A percentile compares a stretch with the other conserved stretches of the same genome.
phyloP scores from a whole-genome alignment of 2,888 invertebrate genomes.

The Hedychridium roseum region DNA sequence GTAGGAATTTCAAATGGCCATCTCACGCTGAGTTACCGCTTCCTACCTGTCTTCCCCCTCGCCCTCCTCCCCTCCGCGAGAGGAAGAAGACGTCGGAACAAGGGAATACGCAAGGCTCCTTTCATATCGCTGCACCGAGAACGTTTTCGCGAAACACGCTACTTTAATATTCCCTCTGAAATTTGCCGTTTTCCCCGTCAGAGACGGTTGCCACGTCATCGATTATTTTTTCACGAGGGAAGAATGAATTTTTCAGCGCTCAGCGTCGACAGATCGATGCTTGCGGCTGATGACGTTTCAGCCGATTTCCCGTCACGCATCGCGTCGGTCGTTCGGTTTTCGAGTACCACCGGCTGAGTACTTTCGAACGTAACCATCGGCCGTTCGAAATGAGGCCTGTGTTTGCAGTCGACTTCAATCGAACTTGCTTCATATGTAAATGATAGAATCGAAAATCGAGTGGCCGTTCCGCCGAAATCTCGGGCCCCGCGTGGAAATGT shows the following conservation, averaged over 20 bases:
- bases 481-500: neutral
- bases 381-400: conserved; percentile 38
- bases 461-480: conserved; percentile 20
- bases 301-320: conserved; percentile 26
- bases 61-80: neutral
- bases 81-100: no score
- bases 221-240: neutral
- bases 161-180: no score
- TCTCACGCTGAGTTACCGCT: neutral
- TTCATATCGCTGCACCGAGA: no score
- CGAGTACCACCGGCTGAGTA: conserved; percentile 39
- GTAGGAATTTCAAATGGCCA: conserved; percentile 12
- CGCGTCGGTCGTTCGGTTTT: conserved; percentile 31
- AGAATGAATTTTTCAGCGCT: neutral
- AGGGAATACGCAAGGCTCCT: no score
- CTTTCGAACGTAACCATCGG: conserved; percentile 49
- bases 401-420: conserved; percentile 46
- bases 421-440: conserved; percentile 45
- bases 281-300: conserved; percentile 39
- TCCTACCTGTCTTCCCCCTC: neutral
- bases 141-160: no score
- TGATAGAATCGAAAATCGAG: conserved; percentile 46
- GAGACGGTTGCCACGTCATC: no score
- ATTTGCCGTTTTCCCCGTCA: no score
- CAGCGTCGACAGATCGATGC: no score